Evolutionary conservation across 2,888 invertebrate genomes (phyloP).

Genomic region (Drosophila stalkeri): DNA sequence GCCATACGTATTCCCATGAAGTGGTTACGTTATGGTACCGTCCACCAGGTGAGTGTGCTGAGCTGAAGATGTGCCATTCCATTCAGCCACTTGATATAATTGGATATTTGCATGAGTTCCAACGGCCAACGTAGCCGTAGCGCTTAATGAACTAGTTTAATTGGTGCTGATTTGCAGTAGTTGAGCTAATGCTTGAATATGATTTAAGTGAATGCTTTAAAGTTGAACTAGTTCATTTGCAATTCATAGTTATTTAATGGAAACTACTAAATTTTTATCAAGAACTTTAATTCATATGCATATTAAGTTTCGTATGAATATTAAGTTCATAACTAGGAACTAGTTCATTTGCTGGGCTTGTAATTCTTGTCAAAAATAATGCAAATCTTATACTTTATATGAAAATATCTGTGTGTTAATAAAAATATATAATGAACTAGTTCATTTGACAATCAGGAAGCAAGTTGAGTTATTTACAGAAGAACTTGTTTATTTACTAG

Average conservation of each 20-base stretch:
- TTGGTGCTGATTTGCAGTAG: background rate
- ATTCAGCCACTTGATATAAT: background rate
- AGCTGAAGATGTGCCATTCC: background rate
- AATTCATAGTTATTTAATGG: background rate
- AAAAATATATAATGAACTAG: background rate
- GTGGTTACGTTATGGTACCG: slow-evolving; percentile 99
- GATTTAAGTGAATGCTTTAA: background rate
- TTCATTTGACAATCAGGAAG: background rate
- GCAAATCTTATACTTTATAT: no score
- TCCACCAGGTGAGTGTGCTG: slow-evolving; percentile 90
- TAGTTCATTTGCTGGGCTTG: background rate
- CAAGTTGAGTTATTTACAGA: no score
- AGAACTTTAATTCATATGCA: background rate
- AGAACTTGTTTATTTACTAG: no score
- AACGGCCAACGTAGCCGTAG: background rate
- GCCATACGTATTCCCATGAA: slow-evolving; percentile 99
- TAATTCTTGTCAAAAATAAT: no score
- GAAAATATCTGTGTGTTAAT: no score
- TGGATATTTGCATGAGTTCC: background rate
- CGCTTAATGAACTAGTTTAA: background rate
- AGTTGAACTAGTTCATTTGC: slow-evolving; percentile 4
- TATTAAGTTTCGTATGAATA: background rate
- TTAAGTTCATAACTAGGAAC: no score
- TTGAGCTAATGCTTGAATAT: background rate
- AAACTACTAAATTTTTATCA: no score